These are phyloP conservation scores for Drosophila mercatorum DNA, from an alignment of 2,888 invertebrate genomes.

Conservation along the genomic window DNA sequence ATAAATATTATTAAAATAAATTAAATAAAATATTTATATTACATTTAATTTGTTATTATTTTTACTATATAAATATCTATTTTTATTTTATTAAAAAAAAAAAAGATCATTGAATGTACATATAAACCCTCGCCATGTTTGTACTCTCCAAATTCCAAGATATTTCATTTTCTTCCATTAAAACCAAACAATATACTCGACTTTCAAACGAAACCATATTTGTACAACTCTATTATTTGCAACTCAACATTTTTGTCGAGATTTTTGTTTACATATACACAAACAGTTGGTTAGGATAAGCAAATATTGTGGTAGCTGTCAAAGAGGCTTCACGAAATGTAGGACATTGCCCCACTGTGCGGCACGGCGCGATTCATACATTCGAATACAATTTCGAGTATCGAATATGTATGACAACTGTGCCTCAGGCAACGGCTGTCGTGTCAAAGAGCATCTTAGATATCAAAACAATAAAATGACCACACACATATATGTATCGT, in stretches of 20 bases:
- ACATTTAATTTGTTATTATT: too few species aligned
- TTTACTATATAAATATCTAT: too few species aligned
- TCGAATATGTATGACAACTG: conserved; percentile 26
- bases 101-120: background rate
- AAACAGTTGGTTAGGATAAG: background rate
- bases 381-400: conserved; percentile 26
- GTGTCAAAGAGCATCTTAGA: conserved; percentile 23
- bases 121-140: background rate
- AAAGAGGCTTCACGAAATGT: conserved; percentile 2
- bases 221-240: background rate
- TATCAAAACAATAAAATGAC: conserved; percentile 30
- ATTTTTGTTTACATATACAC: conserved; percentile 18
- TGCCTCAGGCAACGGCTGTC: conserved; percentile 46
- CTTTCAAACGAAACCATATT: conserved; percentile 3
- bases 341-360: conserved; percentile 11
- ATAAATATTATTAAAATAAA: too few species aligned
- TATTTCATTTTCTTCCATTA: background rate
- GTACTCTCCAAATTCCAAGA: background rate
- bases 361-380: background rate
- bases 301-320: conserved; percentile 18
- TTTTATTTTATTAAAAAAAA: background rate
- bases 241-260: conserved; percentile 4
- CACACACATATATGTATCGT: conserved; percentile 36
- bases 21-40: background rate
- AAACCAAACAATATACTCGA: background rate